phyloP scores from a whole-genome alignment of 2,113 vertebrate species.

The Tapirus terrestris region DNA sequence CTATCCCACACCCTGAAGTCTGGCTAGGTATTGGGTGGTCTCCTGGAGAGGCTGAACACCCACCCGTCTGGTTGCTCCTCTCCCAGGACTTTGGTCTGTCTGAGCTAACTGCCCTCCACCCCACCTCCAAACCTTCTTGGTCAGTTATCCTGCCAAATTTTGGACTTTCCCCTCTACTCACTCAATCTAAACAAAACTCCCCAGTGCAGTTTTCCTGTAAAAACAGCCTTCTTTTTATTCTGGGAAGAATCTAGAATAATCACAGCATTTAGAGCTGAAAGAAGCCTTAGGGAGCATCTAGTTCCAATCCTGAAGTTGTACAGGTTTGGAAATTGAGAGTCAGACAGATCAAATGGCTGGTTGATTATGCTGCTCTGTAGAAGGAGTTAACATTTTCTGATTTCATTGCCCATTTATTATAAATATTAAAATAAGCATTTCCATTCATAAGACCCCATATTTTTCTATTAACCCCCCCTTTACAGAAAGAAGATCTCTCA shows the following conservation, averaged over 20 bases:
- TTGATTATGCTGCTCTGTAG: not conserved
- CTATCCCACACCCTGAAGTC: not conserved
- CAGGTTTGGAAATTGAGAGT: not conserved
- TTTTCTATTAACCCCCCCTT: not conserved
- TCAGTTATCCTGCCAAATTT: not conserved
- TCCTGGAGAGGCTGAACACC: not conserved
- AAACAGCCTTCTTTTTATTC: not conserved
- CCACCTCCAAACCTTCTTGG: not conserved
- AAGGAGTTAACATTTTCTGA: not conserved
- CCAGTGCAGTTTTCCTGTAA: not conserved
- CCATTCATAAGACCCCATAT: not conserved
- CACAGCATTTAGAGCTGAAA: not conserved
- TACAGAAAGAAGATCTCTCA: not conserved
- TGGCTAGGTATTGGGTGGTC: rapidly evolving
- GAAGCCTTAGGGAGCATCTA: not conserved
- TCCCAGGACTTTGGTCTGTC: not conserved
- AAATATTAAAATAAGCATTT: not conserved
- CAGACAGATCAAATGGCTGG: not conserved
- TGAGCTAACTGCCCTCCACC: too few species aligned
- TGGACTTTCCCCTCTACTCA: not conserved
- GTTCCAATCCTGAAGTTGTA: not conserved
- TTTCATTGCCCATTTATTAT: not conserved
- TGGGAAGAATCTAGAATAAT: not conserved
- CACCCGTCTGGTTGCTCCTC: not conserved
- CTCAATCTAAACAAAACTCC: not conserved